Base-by-base conservation (phyloP, 2,888 invertebrate genomes). In the Lasioglossum pauxillum region DNA sequence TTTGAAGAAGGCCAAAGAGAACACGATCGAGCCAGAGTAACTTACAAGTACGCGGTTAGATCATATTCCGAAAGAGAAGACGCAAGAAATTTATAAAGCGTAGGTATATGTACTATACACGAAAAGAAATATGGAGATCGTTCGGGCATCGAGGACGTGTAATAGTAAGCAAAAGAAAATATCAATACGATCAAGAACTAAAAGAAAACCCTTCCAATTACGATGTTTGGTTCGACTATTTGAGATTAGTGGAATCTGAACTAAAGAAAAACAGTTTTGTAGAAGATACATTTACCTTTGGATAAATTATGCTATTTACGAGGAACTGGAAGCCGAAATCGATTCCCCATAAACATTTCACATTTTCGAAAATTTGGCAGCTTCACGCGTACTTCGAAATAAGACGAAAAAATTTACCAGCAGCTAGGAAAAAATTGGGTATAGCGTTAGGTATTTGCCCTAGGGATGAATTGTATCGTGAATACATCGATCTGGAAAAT, bases 1-100 rank as follows among this genome's bases (percentile, higher is more conserved):
- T 99, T 99, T 96, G 99, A 99, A 96, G 99, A 99, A 95, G 97
- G 98, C 75, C 99, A 99, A 95, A 98, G 98, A 95, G 99, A 99
- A 95, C 99, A 99, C 96, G 99, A 99, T 91, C 96, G 99, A 93
- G 99, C 99, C 0, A 96, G 99, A 93, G 98, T 98, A 1, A 99
- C 99, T 92, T 99, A 99, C 95, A 99, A 99, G 95, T 99, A 99
- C 96, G 99, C 99, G 12, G 12, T 96, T 99, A 77, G 99, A 99
- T 93, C 98, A 98, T 93, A 97, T 99, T 87, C 97, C 99, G 0
- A 99, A 99, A 96, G 99, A 99, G 82, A 97, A 97, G 91, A 98
- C 99, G 8, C 97, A 98, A 91, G 99, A 99, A 93, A 96, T 99
- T 44, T 99, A 99, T 94, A 99, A 99, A 96, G 98, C 98, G 35